A percentile compares a stretch with the other conserved stretches of the same genome.
These are phyloP conservation scores for Zeus faber DNA, from an alignment of 2,113 vertebrate species.

Conservation along the genomic window DNA sequence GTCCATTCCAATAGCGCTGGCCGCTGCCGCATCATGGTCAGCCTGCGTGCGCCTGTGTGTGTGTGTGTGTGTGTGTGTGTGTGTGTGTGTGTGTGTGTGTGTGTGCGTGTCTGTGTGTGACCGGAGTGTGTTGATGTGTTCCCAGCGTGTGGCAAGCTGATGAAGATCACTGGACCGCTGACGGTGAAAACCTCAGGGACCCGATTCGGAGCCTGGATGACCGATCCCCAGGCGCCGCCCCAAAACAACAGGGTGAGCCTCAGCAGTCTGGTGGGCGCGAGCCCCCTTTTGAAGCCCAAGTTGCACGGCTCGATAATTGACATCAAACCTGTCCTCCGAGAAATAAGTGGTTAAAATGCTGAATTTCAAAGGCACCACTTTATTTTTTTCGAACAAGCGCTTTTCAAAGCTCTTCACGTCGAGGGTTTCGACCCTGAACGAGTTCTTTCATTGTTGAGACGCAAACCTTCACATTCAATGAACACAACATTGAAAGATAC, in stretches of 20 bases:
- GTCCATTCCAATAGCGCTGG: no score
- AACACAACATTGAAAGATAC: no score
- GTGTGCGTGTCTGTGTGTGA: constrained; percentile 23
- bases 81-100: no score
- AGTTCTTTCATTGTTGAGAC: no score
- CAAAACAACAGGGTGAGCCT: constrained; percentile 88
- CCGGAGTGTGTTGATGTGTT: constrained; percentile 42
- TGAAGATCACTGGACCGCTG: constrained; percentile 95
- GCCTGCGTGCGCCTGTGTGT: no score
- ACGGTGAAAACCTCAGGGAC: constrained; percentile 97
- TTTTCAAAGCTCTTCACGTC: no score
- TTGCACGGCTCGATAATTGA: constrained; percentile 12
- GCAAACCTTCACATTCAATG: no score
- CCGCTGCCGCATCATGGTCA: no score
- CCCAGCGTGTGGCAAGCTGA: constrained; percentile 93
- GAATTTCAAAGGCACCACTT: neutral
- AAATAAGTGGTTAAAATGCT: no score
- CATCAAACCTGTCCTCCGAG: neutral
- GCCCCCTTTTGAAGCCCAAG: constrained; percentile 21
- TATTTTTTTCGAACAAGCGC: no score
- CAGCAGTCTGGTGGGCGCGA: constrained; percentile 1
- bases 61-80: no score
- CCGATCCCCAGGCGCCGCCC: constrained; percentile 87
- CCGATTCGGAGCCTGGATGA: constrained; percentile 98
- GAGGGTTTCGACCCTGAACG: no score